A percentile compares a stretch with the other conserved stretches of the same genome.
These are phyloP conservation scores for Dioctria rufipes DNA, from an alignment of 2,888 invertebrate genomes.

Conservation along the genomic window DNA sequence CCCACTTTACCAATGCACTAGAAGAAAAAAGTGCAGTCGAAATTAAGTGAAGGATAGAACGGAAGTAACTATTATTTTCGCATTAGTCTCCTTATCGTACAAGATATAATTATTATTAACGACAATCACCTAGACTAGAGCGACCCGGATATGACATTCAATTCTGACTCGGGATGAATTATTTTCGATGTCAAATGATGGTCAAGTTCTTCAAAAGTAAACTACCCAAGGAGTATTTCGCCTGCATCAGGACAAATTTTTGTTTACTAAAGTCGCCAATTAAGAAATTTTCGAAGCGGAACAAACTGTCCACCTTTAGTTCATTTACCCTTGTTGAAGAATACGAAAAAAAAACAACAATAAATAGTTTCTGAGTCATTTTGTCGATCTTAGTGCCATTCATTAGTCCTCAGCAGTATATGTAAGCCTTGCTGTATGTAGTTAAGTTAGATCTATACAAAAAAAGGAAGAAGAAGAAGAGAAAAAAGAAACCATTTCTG, in stretches of 20 bases:
- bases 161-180: not conserved
- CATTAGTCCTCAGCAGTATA: slow-evolving; percentile 8
- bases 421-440: not conserved
- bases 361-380: slow-evolving; percentile 27
- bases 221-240: slow-evolving; percentile 4
- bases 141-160: slow-evolving; percentile 11
- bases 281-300: slow-evolving; percentile 41
- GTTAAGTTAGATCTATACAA: too few relatives aligned
- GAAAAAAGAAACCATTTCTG: not conserved
- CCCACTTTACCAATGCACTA: not conserved
- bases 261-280: slow-evolving; percentile 33
- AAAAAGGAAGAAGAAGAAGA: too few relatives aligned
- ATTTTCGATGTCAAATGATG: not conserved
- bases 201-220: not conserved
- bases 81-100: slow-evolving; percentile 32
- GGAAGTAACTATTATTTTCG: slow-evolving; percentile 50
- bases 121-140: not conserved
- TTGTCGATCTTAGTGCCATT: slow-evolving; percentile 28
- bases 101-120: slow-evolving; percentile 6
- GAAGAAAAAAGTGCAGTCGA: not conserved
- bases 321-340: slow-evolving; percentile 16
- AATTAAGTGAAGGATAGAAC: not conserved
- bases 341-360: not conserved
- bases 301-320: slow-evolving; percentile 36
- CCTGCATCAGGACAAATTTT: slow-evolving; percentile 18